A percentile compares a stretch with the other conserved stretches of the same genome.
Evolutionary conservation across 2,888 invertebrate species (phyloP).

Genomic region (Cantharis lateralis): DNA sequence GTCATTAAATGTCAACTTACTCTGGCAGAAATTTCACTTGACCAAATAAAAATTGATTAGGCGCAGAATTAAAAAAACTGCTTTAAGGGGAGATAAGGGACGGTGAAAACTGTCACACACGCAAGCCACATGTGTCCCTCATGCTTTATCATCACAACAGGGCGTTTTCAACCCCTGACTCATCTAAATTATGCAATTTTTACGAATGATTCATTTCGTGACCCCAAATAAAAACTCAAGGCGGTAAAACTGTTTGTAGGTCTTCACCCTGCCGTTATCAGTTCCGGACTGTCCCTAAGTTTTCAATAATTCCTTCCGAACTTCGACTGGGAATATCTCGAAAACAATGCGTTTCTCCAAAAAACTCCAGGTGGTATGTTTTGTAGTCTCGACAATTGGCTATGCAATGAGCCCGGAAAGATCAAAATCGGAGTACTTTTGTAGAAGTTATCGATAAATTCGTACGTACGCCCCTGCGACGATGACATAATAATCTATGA

Average conservation of each 20-base stretch:
- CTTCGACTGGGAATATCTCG: too few relatives aligned
- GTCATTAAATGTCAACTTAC: not conserved
- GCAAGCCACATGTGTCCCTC: constrained; percentile 30
- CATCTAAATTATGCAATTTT: constrained; percentile 33
- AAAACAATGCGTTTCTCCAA: too few relatives aligned
- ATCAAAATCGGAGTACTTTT: not conserved
- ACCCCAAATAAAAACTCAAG: not conserved
- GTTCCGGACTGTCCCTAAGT: not conserved
- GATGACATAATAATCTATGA: not conserved
- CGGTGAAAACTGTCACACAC: constrained; percentile 30
- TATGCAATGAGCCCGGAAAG: too few relatives aligned
- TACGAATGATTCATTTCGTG: constrained; percentile 25
- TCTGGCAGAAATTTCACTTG: not conserved
- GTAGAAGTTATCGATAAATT: not conserved
- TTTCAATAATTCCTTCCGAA: too few relatives aligned
- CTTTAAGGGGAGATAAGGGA: constrained; percentile 24
- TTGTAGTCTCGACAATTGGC: too few relatives aligned
- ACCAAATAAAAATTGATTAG: not conserved
- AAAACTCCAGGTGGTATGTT: too few relatives aligned
- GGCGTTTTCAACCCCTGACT: constrained; percentile 33
- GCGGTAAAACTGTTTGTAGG: not conserved
- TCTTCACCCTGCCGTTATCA: not conserved
- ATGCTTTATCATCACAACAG: constrained; percentile 29
- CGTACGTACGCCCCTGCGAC: not conserved
- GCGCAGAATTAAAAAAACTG: constrained; percentile 5